phyloP scores from a whole-genome alignment of 2,797 vertebrate species.

The Cheirogaleus major region DNA sequence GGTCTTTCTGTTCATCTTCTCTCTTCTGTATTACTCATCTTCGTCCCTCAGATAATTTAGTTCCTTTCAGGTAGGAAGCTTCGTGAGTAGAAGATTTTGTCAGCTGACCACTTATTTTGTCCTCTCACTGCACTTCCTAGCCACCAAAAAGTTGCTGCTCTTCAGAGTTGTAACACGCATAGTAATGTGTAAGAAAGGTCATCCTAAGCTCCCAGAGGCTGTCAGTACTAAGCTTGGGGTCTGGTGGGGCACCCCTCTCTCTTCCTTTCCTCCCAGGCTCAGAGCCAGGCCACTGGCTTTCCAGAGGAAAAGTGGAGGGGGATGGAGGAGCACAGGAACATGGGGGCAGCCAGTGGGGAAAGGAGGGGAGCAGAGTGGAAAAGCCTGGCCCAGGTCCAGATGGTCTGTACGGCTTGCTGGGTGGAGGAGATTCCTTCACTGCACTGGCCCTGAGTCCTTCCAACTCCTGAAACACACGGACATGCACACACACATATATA shows the following conservation, averaged over 20 bases:
- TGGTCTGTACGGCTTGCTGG: not conserved
- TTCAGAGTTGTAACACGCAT: not conserved
- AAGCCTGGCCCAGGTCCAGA: not conserved
- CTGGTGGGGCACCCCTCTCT: accelerated
- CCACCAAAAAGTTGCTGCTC: not conserved
- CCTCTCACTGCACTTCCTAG: not conserved
- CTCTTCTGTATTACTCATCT: not conserved
- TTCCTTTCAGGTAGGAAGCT: not conserved
- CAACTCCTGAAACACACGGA: not conserved
- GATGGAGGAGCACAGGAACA: not conserved
- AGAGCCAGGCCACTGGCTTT: not conserved
- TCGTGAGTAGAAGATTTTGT: not conserved
- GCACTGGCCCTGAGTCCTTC: not conserved
- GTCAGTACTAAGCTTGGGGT: not conserved
- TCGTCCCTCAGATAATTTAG: not conserved
- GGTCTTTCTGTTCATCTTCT: not conserved
- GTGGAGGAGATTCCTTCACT: not conserved
- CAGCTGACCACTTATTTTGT: not conserved
- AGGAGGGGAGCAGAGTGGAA: not conserved
- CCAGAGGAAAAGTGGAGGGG: not conserved
- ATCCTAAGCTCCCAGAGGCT: not conserved
- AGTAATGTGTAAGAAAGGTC: not conserved
- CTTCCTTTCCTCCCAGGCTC: not conserved
- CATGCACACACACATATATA: not conserved
- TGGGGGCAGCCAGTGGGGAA: not conserved